phyloP scores from a whole-genome alignment of 2,113 vertebrate genomes.

The Embiotoca jacksoni region DNA sequence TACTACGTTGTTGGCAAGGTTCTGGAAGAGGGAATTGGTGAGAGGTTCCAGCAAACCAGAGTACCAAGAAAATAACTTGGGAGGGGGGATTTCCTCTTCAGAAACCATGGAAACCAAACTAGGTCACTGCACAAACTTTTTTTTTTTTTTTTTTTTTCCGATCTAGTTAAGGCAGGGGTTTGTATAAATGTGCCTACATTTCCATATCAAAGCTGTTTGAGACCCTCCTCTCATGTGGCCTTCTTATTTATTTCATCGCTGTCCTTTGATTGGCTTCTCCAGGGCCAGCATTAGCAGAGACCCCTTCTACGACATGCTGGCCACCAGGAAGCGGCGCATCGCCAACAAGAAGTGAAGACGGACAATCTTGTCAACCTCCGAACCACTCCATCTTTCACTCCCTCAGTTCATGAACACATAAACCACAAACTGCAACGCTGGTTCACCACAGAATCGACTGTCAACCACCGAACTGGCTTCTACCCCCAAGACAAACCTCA shows the following conservation, averaged over 20 bases:
- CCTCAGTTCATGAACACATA: constrained; percentile 41
- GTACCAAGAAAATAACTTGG: constrained; percentile 30
- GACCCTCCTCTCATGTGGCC: constrained; percentile 63
- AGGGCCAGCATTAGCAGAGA: constrained; percentile 99
- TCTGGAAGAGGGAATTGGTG: constrained; percentile 49
- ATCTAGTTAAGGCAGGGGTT: constrained; percentile 78
- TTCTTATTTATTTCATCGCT: constrained; percentile 69
- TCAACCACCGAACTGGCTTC: constrained; percentile 19
- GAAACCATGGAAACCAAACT: constrained; percentile 88
- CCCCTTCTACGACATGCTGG: constrained; percentile 99
- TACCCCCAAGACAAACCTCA: constrained; percentile 22
- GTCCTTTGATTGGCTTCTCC: constrained; percentile 73
- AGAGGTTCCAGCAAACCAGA: constrained; percentile 58
- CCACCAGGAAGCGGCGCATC: constrained; percentile 96
- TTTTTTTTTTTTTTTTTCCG: constrained; percentile 61
- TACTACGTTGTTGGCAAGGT: constrained; percentile 42
- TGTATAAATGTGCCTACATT: constrained; percentile 79
- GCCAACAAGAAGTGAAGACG: constrained; percentile 95
- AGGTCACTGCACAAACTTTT: constrained; percentile 83
- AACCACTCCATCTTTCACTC: constrained; percentile 21
- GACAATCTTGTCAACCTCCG: constrained; percentile 43
- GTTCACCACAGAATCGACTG: constrained; percentile 23
- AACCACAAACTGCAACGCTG: constrained; percentile 25
- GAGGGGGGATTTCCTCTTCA: constrained; percentile 50
- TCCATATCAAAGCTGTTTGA: constrained; percentile 83